Base-by-base conservation (phyloP, 1,140 invertebrate species). In the Trichomalopsis sarcophagae region DNA sequence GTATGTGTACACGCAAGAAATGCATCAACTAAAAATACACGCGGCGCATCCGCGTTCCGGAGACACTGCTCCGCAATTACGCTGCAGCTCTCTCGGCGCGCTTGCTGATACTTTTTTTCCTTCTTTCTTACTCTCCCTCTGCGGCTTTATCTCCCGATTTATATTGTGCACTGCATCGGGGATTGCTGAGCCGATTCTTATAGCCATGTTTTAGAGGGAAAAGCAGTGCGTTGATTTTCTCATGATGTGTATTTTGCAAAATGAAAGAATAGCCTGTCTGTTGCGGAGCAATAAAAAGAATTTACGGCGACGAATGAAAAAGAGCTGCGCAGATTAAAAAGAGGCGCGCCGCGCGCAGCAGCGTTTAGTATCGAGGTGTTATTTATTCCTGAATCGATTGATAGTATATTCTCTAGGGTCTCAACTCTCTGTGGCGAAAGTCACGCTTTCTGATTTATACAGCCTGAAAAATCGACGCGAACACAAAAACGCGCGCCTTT, bases 21-120 rank as follows among this genome's bases (percentile, higher is more conserved):
- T 47, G n/a, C 55, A 27, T 36, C 14, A 47, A 10, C 75, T 79
- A 78, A 83, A 82, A 82, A 82, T 84, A 40, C 14, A 78, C 17
- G 84, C 68, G 82, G 14, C 40, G 87, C 88, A 88, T 89, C 89
- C 89, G 88, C 89, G 88, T 89, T 88, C 88, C 88, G 88, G 84
- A 87, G 88, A 88, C 85, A 86, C 84, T 85, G 87, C 78, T 87
- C 87, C 83, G 84, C 50, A 85, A 87, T 86, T 71, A 86, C 86
- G 80, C 86, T 44, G 78, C 85, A 83, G 86, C 17, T 21, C 17
- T 21, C 11, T 44, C 44, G 40, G 44, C 75, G 47, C n/a, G n/a
- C 30, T 27, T 74, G 71, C 30, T 23, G 74, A 55, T 68, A 4
- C 33, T 47, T 62, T 71, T 27, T 71, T 13, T 71, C 27, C 27